A percentile compares a stretch with the other conserved stretches of the same genome.
Conservation (phyloP, 2,113 vertebrate species). For the Plotosus lineatus region DNA sequence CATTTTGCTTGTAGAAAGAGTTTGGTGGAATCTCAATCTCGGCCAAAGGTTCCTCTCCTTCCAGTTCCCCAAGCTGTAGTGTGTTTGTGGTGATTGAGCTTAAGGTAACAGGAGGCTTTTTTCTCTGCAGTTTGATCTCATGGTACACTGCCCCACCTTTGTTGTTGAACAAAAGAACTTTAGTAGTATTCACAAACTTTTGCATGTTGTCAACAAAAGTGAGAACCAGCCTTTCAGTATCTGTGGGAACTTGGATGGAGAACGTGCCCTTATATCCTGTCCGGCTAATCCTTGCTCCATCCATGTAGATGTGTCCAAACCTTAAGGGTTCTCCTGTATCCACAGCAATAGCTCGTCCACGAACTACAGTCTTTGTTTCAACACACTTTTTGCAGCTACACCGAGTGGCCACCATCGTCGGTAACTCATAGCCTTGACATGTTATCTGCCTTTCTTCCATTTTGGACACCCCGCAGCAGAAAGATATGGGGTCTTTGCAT, state of each 20-base stretch:
- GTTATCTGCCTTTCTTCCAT: slow-evolving; percentile 81
- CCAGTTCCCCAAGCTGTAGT: slow-evolving; percentile 85
- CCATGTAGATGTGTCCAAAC: slow-evolving; percentile 93
- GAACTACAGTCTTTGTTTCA: slow-evolving; percentile 80
- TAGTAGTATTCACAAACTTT: slow-evolving; percentile 96
- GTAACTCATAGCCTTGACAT: slow-evolving; percentile 84
- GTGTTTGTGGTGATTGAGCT: slow-evolving; percentile 80
- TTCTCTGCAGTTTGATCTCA: slow-evolving; percentile 88
- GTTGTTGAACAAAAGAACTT: slow-evolving; percentile 89
- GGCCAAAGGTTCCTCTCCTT: slow-evolving; percentile 83
- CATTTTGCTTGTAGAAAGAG: slow-evolving; percentile 88
- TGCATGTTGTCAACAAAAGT: slow-evolving; percentile 94
- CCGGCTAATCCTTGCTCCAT: slow-evolving; percentile 83
- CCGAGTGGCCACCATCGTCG: slow-evolving; percentile 80
- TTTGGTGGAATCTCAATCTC: slow-evolving; percentile 90
- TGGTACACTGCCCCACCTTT: slow-evolving; percentile 92
- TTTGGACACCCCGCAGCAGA: slow-evolving; percentile 88
- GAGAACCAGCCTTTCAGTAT: slow-evolving; percentile 88
- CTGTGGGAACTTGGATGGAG: slow-evolving; percentile 85
- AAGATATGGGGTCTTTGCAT: slow-evolving; percentile 82
- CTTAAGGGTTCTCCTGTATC: slow-evolving; percentile 92
- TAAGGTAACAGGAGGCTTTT: slow-evolving; percentile 80
- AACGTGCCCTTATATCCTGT: slow-evolving; percentile 97
- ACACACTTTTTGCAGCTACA: slow-evolving; percentile 91
- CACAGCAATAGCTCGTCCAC: slow-evolving; percentile 84